Percentiles rank a stretch among this genome's conserved stretches.
These are phyloP conservation scores for Lepus timidus DNA, from an alignment of 2,113 vertebrate genomes.

Conservation along the genomic window DNA sequence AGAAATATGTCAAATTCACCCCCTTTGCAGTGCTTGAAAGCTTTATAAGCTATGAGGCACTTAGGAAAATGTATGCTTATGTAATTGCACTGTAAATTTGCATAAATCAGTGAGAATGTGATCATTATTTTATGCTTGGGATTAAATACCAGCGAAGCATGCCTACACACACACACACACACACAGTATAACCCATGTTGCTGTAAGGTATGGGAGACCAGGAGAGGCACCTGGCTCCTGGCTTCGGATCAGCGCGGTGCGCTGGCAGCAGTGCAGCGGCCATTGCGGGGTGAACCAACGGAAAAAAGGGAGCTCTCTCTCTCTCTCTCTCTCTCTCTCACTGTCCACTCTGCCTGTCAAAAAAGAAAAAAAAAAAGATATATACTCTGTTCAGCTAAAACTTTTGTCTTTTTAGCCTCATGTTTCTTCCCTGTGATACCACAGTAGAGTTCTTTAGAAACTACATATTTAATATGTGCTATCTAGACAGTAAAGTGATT, in stretches of 20 bases:
- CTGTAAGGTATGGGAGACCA: neutral
- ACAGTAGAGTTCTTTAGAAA: neutral
- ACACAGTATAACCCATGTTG: neutral
- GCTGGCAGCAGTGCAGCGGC: too few species aligned
- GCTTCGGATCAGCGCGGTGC: too few species aligned
- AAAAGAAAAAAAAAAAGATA: too few species aligned
- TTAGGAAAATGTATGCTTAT: conserved; percentile 46
- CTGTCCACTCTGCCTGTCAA: too few species aligned
- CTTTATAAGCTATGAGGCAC: conserved; percentile 42
- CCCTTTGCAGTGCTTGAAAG: conserved; percentile 37
- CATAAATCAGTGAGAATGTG: conserved; percentile 25
- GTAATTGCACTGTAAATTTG: conserved; percentile 62
- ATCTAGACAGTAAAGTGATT: conserved; percentile 1
- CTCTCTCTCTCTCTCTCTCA: too few species aligned
- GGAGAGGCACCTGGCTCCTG: too few species aligned
- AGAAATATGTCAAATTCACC: conserved; percentile 29
- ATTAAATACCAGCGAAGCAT: conserved; percentile 1
- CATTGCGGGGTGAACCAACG: too few species aligned
- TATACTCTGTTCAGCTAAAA: neutral
- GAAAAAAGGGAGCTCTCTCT: too few species aligned
- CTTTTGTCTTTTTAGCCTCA: neutral
- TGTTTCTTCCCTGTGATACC: neutral
- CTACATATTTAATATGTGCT: neutral
- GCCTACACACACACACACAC: too few species aligned
- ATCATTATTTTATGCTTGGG: neutral